Conservation (phyloP, 1,140 invertebrate genomes). For the Zelostemma sp. region DNA sequence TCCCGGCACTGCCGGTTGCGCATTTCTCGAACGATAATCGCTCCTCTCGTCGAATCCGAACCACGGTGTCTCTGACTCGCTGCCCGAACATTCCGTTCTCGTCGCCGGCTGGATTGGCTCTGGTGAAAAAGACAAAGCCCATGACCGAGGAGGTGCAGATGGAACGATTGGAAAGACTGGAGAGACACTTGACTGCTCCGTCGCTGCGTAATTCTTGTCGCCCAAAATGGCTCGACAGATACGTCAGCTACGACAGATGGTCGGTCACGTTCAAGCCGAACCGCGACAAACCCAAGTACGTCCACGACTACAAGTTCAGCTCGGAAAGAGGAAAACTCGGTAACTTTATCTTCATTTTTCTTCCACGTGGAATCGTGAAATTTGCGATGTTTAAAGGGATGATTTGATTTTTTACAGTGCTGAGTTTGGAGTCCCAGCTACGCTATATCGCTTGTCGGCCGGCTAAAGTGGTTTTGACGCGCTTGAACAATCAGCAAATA, state of each 20-base stretch:
- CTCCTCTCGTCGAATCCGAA: conserved; percentile 65
- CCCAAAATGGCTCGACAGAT: conserved; percentile 69
- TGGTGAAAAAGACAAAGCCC: conserved; percentile 70
- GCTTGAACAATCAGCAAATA: conserved; percentile 58
- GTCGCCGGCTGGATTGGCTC: conserved; percentile 71
- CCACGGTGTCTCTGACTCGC: conserved; percentile 66
- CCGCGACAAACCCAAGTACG: conserved; percentile 64
- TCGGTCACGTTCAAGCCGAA: conserved; percentile 63
- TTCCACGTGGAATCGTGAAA: conserved; percentile 8
- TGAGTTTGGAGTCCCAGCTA: conserved; percentile 60
- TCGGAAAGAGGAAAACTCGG: conserved; percentile 60
- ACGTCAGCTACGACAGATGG: conserved; percentile 58
- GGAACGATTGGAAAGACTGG: conserved; percentile 71
- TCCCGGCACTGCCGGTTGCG: conserved; percentile 5
- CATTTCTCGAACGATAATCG: conserved; percentile 30
- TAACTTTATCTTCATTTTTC: conserved; percentile 27
- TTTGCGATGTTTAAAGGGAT: no score
- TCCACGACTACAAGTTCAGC: conserved; percentile 70
- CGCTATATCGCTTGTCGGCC: conserved; percentile 64
- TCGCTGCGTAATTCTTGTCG: conserved; percentile 56
- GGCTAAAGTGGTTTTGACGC: conserved; percentile 65
- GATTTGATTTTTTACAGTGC: conserved; percentile 54
- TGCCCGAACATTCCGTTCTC: conserved; percentile 72
- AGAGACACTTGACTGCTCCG: conserved; percentile 70
- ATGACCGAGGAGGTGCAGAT: conserved; percentile 70